Conservation (phyloP, 64 coral and sea anemone species). For the Pocillopora verrucosa region DNA sequence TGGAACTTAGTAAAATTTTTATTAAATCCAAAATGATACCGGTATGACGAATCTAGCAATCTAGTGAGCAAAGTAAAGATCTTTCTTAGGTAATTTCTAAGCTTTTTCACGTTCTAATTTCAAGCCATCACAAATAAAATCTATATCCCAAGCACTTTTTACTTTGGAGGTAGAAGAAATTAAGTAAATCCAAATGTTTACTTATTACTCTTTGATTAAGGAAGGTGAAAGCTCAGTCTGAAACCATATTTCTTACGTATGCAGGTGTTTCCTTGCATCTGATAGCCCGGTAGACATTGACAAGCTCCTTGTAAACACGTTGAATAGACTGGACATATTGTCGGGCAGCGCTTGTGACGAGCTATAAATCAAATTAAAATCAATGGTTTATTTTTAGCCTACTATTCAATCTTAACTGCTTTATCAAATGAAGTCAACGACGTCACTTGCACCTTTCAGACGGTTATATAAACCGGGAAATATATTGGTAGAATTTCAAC, state of each 20-base stretch:
- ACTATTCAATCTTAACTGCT: background rate
- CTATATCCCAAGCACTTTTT: no score
- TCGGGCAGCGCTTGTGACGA: conserved; percentile 45
- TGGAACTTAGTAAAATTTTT: conserved; percentile 1
- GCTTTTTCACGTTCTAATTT: no score
- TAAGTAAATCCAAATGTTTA: no score
- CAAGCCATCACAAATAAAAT: no score
- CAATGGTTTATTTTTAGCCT: background rate
- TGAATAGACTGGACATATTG: conserved; percentile 67
- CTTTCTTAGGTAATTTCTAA: no score
- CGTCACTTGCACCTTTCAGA: background rate
- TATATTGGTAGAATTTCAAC: no score
- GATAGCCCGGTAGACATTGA: conserved; percentile 75
- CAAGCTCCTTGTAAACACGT: conserved; percentile 72
- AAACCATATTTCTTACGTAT: conserved; percentile 58
- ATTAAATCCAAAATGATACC: background rate
- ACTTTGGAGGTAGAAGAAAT: no score
- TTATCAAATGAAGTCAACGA: background rate
- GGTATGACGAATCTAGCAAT: no score
- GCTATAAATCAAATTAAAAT: background rate
- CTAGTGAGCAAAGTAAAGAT: no score
- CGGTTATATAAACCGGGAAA: no score
- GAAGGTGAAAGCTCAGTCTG: background rate
- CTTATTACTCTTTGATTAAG: background rate
- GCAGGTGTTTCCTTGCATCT: conserved; percentile 77